Conservation (phyloP, 2,113 vertebrate species). For the Bombycilla garrulus region DNA sequence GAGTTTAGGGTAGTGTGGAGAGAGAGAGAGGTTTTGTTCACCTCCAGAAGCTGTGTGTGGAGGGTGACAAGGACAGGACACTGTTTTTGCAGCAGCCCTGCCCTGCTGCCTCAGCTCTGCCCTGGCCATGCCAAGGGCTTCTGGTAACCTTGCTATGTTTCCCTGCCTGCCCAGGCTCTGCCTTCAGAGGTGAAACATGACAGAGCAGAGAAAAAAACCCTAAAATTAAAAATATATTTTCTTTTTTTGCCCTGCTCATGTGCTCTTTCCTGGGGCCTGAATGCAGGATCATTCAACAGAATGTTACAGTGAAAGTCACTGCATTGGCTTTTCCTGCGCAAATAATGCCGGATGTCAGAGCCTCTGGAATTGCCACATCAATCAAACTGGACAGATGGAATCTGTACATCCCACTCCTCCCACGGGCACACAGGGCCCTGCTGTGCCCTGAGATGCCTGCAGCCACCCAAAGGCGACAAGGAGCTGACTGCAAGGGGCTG, state of each 20-base stretch:
- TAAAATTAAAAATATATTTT: background rate
- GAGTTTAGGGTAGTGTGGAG: background rate
- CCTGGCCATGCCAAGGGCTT: background rate
- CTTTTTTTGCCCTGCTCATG: background rate
- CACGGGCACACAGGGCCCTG: rapidly evolving
- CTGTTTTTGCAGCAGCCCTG: background rate
- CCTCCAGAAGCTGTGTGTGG: background rate
- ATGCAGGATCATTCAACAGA: background rate
- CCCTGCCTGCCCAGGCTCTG: background rate
- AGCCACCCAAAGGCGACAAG: background rate
- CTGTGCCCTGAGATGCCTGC: rapidly evolving
- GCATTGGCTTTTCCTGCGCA: background rate
- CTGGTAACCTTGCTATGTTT: background rate
- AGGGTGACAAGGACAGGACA: background rate
- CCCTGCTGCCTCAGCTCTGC: background rate
- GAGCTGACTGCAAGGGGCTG: background rate
- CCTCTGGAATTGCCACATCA: background rate
- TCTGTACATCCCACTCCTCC: background rate
- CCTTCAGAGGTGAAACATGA: background rate
- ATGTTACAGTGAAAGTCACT: background rate
- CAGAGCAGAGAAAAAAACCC: background rate
- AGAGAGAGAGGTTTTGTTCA: background rate
- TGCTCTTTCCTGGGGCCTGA: background rate
- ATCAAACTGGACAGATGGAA: background rate
- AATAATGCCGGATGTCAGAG: background rate